These are phyloP conservation scores for Eutolmus rufibarbis DNA, from an alignment of 2,888 invertebrate genomes.

Conservation along the genomic window DNA sequence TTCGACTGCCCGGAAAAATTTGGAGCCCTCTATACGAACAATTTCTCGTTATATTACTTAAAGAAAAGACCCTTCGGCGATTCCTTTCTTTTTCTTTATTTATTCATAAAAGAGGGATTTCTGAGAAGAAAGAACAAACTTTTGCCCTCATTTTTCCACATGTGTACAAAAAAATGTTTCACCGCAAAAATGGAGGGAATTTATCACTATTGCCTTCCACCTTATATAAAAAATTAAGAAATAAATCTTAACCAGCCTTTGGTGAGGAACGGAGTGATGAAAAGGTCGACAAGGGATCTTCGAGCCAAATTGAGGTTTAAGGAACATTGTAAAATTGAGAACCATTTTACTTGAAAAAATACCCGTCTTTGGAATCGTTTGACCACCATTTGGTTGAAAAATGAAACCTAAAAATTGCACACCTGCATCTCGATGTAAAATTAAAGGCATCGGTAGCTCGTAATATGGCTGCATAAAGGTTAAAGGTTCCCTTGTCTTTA, in stretches of 20 bases:
- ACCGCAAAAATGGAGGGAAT: slow-evolving; percentile 25
- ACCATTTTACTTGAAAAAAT: neutral
- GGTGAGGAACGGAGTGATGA: slow-evolving; percentile 15
- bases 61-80: slow-evolving; percentile 10
- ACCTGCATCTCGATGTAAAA: neutral
- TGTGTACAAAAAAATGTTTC: slow-evolving; percentile 2
- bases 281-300: slow-evolving; percentile 36
- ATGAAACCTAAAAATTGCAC: neutral
- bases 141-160: slow-evolving; percentile 4
- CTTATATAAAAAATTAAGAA: slow-evolving; percentile 38
- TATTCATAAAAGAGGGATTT: slow-evolving; percentile 1
- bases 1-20: neutral
- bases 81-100: neutral
- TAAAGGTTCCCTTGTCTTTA: neutral
- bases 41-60: slow-evolving; percentile 17
- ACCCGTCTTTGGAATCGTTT: neutral
- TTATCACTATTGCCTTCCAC: slow-evolving; percentile 7
- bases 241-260: slow-evolving; percentile 24
- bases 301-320: slow-evolving; percentile 17
- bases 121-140: neutral
- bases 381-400: neutral
- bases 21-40: neutral
- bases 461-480: neutral
- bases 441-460: neutral
- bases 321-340: neutral